Conservation (phyloP, 2,888 invertebrate species). For the Netelia melanura region DNA sequence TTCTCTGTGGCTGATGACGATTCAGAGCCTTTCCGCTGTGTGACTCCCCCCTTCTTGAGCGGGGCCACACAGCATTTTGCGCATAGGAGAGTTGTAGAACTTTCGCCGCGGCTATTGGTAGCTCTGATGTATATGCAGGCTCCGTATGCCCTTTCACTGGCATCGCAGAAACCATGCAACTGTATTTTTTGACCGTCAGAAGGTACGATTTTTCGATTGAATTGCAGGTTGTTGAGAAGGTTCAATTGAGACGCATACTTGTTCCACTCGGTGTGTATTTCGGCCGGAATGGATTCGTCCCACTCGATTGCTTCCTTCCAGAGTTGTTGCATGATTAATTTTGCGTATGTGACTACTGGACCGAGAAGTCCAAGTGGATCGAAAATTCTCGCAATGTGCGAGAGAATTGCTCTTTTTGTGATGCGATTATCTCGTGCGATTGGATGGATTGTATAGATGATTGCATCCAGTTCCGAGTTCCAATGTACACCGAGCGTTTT, state of each 20-base stretch:
- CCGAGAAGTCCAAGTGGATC: conserved; percentile 70
- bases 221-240: conserved; percentile 49
- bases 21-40: background rate
- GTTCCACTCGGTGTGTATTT: conserved; percentile 57
- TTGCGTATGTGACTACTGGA: conserved; percentile 67
- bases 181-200: background rate
- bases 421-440: conserved; percentile 9
- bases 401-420: conserved; percentile 63
- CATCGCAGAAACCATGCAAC: too few relatives aligned
- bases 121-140: too few relatives aligned
- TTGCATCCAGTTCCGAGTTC: conserved; percentile 14
- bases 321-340: conserved; percentile 68
- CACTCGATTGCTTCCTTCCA: conserved; percentile 63
- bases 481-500: conserved; percentile 37
- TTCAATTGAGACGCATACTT: conserved; percentile 50
- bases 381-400: conserved; percentile 69
- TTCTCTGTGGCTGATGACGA: too few relatives aligned
- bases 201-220: conserved; percentile 45
- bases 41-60: background rate
- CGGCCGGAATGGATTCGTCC: too few relatives aligned
- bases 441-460: conserved; percentile 15
- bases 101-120: too few relatives aligned
- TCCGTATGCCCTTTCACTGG: too few relatives aligned
- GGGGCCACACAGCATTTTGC: background rate
- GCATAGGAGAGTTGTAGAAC: background rate